phyloP scores from a whole-genome alignment of 2,113 vertebrate species.

The Numida meleagris region DNA sequence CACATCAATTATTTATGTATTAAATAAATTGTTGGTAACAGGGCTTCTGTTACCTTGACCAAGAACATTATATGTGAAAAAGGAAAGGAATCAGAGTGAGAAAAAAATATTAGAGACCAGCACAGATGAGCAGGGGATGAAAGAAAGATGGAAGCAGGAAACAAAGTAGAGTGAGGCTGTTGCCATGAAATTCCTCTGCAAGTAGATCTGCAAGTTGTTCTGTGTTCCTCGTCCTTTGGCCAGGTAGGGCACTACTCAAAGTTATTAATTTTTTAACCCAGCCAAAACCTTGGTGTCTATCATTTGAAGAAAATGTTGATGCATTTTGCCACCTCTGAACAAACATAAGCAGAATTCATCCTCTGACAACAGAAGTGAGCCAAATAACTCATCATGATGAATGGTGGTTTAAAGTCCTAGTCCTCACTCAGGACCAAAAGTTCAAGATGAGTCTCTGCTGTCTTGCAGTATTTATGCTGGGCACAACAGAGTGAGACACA shows the following conservation, averaged over 20 bases:
- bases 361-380: not conserved
- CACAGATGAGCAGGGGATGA: conserved; percentile 21
- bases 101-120: conserved; percentile 16
- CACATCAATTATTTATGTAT: not conserved
- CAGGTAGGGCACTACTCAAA: not conserved
- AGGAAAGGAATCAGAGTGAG: conserved; percentile 28
- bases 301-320: not conserved
- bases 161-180: not conserved
- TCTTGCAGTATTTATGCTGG: not conserved
- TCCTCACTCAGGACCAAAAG: not conserved
- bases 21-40: conserved; percentile 11
- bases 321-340: not conserved
- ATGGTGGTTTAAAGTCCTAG: not conserved
- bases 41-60: not conserved
- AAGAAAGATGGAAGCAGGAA: conserved; percentile 31
- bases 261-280: not conserved
- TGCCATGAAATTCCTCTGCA: not conserved
- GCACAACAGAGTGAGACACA: not conserved
- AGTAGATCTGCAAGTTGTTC: not conserved
- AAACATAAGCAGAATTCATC: not conserved
- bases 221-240: accelerated
- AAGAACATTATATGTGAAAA: not conserved
- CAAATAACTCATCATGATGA: not conserved
- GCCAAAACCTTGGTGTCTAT: not conserved
- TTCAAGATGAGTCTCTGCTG: not conserved